Evolutionary conservation across 1,140 invertebrate species (phyloP).

Genomic region (Myzus persicae): DNA sequence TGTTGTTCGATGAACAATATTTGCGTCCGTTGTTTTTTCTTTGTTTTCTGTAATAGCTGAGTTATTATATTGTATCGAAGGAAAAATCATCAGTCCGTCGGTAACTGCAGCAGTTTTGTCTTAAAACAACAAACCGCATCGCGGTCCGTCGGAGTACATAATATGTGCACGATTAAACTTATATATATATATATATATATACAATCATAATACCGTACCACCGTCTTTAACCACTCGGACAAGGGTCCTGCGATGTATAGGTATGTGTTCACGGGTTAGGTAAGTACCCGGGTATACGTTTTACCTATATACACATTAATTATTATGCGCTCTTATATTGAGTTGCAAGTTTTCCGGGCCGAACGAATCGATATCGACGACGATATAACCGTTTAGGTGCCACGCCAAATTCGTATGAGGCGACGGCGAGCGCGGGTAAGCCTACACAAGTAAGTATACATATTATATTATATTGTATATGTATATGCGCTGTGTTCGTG

Average conservation of each 20-base stretch:
- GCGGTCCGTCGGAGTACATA: no score
- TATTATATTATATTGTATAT: no score
- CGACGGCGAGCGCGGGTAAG: no score
- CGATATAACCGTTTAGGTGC: not conserved
- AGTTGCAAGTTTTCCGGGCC: not conserved
- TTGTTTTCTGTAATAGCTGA: not conserved
- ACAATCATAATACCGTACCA: not conserved
- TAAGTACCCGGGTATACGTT: no score
- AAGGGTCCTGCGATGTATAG: no score
- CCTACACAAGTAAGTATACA: no score
- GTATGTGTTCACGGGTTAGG: no score
- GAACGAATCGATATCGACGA: not conserved
- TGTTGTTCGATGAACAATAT: slow-evolving; percentile 29
- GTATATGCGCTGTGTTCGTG: not conserved
- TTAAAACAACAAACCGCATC: not conserved
- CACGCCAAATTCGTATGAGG: not conserved
- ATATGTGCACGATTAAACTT: not conserved
- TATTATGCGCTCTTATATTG: no score
- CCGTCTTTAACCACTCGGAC: not conserved
- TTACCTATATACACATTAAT: no score
- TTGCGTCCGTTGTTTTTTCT: not conserved
- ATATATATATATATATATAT: no score
- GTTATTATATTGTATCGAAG: not conserved
- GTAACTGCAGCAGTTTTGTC: no score
- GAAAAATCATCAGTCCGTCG: not conserved